Conservation (phyloP, 2,797 vertebrate species). For the Falco berigora region DNA sequence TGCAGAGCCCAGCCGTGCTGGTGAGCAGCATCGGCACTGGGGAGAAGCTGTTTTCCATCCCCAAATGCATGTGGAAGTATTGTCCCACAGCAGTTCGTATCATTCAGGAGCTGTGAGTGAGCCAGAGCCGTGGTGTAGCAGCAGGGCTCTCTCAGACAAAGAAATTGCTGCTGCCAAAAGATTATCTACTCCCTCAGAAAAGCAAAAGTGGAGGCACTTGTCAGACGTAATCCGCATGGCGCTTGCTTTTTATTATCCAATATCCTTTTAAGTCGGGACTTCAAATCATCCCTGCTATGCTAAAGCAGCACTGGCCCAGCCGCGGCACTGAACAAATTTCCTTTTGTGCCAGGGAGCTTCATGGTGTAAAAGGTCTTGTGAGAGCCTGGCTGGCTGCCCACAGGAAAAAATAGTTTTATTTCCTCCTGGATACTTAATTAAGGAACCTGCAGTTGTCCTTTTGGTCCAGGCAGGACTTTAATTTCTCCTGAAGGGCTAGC, state of each 20-base stretch:
- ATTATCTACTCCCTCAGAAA: not conserved
- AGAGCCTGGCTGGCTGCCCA: constrained; percentile 20
- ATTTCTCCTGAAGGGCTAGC: not conserved
- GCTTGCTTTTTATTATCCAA: constrained; percentile 58
- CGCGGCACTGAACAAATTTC: not conserved
- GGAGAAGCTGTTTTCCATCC: not conserved
- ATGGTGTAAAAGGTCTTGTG: not conserved
- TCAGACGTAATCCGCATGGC: constrained; percentile 1
- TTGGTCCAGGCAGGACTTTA: constrained; percentile 5
- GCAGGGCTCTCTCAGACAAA: not conserved
- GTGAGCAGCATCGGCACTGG: rapidly evolving
- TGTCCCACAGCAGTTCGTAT: not conserved
- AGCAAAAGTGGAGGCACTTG: constrained; percentile 11
- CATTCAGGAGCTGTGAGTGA: not conserved
- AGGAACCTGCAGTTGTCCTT: not conserved
- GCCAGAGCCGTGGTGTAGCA: not conserved
- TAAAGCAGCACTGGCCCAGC: not conserved
- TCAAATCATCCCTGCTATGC: constrained; percentile 43
- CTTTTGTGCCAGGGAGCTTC: not conserved
- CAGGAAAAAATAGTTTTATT: not conserved
- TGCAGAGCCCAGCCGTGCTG: not conserved
- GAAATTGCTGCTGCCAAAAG: not conserved
- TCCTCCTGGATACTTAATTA: constrained; percentile 19
- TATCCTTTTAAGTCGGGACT: constrained; percentile 48
- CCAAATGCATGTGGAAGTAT: not conserved